Base-by-base conservation (phyloP, 2,888 invertebrate species). In the Caenorhabditis angaria region DNA sequence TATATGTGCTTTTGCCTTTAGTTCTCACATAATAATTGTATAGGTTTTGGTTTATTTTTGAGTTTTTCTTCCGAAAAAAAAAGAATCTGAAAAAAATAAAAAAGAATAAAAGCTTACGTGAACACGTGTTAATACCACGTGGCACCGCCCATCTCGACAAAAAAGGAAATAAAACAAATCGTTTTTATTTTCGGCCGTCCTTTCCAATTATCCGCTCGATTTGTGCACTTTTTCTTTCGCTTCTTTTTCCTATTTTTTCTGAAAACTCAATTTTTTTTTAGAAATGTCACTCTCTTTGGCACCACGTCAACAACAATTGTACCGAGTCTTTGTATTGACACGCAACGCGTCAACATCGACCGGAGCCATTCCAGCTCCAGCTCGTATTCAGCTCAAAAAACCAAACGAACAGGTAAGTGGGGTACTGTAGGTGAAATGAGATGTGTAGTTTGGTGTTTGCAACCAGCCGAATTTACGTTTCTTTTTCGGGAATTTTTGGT, bases 321-420 rank as follows among this genome's bases (percentile, higher is more conserved):
- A 27, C 20, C 65, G 65, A 58, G 62, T 65, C 55, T 60, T 70
- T 50, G 65, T 70, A 20, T 70, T 70, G 51, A 58, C 63, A 6
- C 61, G 70, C 48, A 70, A 63, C 41, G 65, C 71, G 25, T 63
- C 66, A 60, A 67, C 71, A 20, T 66, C 64, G 4, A 8, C 53
- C 4, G 56, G 56, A 35, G 10, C 18, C 10, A 35, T 62, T 20
- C 72, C 72, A 14, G n/a, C 64, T 8, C 67, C 72, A 0, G 63
- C 78, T 0, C 63, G 69, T 54, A 51, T 78, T 27, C 78, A 78
- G 47, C 61, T 78, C 29, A 70, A 64, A 32, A 76, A 76, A 61
- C 78, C 78, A 10, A 55, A 61, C 6, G 78, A 78, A 51, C 35
- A 35, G 18, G 41, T 41, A 41, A 6, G 41, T 3, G 6, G 6